phyloP scores from a whole-genome alignment of 2,113 vertebrate genomes.

The Tragelaphus scriptus region DNA sequence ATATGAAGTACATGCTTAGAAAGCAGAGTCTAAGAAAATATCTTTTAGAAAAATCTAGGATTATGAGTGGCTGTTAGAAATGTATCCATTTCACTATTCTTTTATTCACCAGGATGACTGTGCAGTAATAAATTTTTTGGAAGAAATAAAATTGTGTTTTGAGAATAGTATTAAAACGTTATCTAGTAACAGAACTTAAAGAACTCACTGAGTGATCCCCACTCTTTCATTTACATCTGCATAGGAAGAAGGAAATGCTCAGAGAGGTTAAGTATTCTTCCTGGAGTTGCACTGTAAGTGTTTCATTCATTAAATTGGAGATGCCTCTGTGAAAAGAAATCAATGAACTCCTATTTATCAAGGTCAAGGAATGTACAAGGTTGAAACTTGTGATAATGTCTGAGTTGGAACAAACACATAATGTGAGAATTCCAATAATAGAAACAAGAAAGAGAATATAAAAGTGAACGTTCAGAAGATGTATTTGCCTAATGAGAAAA shows the following conservation, averaged over 20 bases:
- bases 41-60: neutral
- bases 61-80: neutral
- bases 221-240: neutral
- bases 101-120: neutral
- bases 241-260: neutral
- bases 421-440: neutral
- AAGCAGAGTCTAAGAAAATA: neutral
- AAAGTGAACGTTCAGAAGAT: neutral
- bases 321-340: slow-evolving; percentile 12
- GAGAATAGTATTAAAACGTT: neutral
- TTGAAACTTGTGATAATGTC: neutral
- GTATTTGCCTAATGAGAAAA: neutral
- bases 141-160: neutral
- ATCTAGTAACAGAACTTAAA: neutral
- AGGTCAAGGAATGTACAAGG: neutral
- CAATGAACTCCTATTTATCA: neutral
- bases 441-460: neutral
- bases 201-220: neutral
- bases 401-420: neutral
- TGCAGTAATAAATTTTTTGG: neutral
- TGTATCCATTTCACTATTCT: neutral
- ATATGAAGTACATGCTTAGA: neutral
- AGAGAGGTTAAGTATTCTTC: slow-evolving; percentile 26
- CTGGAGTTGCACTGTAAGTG: neutral
- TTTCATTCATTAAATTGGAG: slow-evolving; percentile 16